Evolutionary conservation across 2,888 invertebrate species (phyloP), one percentile per base, ranked within the genome.

Genomic region (Nymphalis urticae): DNA sequence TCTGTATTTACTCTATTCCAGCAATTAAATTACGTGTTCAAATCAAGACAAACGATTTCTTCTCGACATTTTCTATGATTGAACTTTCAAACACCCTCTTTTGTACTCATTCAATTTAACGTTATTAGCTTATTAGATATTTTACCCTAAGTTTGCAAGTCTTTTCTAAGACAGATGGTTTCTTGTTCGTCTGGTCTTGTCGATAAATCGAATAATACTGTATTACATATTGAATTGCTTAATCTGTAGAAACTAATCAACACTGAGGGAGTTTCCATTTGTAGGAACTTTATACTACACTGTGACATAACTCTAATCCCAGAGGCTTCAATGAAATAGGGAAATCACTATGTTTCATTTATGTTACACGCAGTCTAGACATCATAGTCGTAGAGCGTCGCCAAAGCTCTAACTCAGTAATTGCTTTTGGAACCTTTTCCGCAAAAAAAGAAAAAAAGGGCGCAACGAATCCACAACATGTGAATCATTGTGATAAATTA

Each of bases 401-500:
- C 73, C 72, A 72, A 54, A 72, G 70, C 54, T 66, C 54, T 66
- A 64, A 66, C 70, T 62, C 60, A 62, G 66, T 73, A 72, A 73
- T 73, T 72, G 73, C 68, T 73, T 72, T 72, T 66, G 70, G 64
- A 66, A 69, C 68, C 68, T 69, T 67, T 72, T 68, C 64, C 61
- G 53, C 66, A 59, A 69, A 72, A 74, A 75, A 69, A 64, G 56
- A 53, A 72, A 73, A 75, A 72, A 64, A 42, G 42, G 58, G 65
- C 62, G 68, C 62, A 69, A 69, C 72, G 71, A 73, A 73, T 74
- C 72, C 72, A 71, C 72, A 71, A 71, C 71, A 69, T 72, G 71
- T 76, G 75, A 75, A 76, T 75, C 76, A 75, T 75, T 72, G 68
- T 73, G 68, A 73, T 75, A 75, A 75, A 76, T 75, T 76, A 75